A percentile compares a stretch with the other conserved stretches of the same genome.
Evolutionary conservation across 2,888 invertebrate species (phyloP).

Genomic region (Adelphocoris suturalis): DNA sequence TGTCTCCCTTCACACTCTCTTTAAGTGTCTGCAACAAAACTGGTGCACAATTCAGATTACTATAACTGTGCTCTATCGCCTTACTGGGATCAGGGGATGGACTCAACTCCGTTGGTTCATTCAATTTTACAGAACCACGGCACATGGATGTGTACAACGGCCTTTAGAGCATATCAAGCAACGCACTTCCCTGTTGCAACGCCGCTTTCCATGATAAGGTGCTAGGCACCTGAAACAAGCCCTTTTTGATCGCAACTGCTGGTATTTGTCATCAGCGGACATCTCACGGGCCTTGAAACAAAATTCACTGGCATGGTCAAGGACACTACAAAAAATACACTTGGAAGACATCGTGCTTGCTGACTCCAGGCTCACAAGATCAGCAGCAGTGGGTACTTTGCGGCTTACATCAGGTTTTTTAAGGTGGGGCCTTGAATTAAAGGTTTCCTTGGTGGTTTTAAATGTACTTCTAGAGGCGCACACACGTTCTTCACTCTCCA

Average conservation of each 20-base stretch:
- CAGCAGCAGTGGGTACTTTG: conserved; percentile 44
- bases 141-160: conserved; percentile 36
- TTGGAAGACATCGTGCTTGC: neutral
- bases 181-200: neutral
- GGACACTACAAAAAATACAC: conserved; percentile 39
- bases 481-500: conserved; percentile 49
- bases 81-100: neutral
- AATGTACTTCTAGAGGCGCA: neutral
- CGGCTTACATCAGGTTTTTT: neutral
- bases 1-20: neutral
- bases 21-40: conserved; percentile 46
- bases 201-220: neutral
- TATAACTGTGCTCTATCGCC: neutral
- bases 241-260: neutral
- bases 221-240: conserved; percentile 21
- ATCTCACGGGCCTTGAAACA: conserved; percentile 37
- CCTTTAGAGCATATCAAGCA: conserved; percentile 3
- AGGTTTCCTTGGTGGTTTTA: neutral
- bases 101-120: neutral
- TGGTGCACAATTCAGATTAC: conserved; percentile 13
- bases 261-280: neutral
- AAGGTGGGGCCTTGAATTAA: neutral
- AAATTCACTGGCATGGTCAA: conserved; percentile 27
- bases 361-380: neutral
- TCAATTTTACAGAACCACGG: neutral